These are phyloP conservation scores for Horisme vitalbata DNA, from an alignment of 2,888 invertebrate species.

Conservation along the genomic window DNA sequence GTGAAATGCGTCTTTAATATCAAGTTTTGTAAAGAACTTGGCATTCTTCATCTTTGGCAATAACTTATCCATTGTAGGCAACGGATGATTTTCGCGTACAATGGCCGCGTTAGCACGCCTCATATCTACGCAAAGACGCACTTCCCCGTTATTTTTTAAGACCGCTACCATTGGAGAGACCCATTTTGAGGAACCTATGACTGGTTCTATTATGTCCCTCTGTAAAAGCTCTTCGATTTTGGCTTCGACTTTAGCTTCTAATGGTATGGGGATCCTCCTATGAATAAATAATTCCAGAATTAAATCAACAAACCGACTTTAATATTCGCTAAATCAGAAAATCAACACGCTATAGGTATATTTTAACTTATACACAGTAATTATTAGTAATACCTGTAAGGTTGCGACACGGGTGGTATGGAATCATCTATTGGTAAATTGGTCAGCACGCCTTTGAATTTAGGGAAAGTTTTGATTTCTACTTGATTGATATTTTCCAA, in stretches of 20 bases:
- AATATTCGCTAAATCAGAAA: too few species aligned
- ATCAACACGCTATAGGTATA: too few species aligned
- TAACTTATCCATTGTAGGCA: slow-evolving; percentile 38
- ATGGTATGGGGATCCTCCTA: slow-evolving; percentile 21
- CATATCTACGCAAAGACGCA: slow-evolving; percentile 40
- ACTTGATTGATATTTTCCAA: background rate
- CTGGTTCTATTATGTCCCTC: slow-evolving; percentile 33
- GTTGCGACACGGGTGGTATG: slow-evolving; percentile 21
- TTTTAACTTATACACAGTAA: too few species aligned
- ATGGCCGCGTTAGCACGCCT: slow-evolving; percentile 41
- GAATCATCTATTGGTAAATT: slow-evolving; percentile 16
- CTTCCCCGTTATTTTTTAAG: slow-evolving; percentile 32
- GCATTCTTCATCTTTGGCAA: slow-evolving; percentile 18
- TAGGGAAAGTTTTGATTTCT: slow-evolving; percentile 30
- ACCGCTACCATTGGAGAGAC: slow-evolving; percentile 36
- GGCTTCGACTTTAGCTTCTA: slow-evolving; percentile 21
- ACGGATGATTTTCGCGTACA: slow-evolving; percentile 37
- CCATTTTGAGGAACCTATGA: slow-evolving; percentile 31
- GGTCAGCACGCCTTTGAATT: slow-evolving; percentile 24
- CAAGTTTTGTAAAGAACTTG: slow-evolving; percentile 15
- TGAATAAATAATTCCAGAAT: background rate
- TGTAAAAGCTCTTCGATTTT: slow-evolving; percentile 31
- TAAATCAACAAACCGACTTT: too few species aligned
- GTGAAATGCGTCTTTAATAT: slow-evolving; percentile 23
- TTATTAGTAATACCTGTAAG: slow-evolving; percentile 2